Conservation (phyloP, 2,888 invertebrate species). For the Cantharis flavilabris region DNA sequence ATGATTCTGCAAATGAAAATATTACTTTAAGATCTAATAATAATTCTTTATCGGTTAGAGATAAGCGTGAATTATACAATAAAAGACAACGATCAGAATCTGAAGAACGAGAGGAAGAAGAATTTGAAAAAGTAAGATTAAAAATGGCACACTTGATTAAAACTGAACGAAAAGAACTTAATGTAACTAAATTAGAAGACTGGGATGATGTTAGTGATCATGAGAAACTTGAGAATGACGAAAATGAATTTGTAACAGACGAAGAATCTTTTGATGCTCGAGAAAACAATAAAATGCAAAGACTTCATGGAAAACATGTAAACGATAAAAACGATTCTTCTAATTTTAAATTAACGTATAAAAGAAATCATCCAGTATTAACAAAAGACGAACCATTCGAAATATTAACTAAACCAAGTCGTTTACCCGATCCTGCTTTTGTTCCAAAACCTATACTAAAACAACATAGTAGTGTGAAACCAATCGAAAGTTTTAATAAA, state of each 20-base stretch:
- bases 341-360: constrained; percentile 64
- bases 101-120: constrained; percentile 51
- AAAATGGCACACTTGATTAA: constrained; percentile 54
- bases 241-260: constrained; percentile 44
- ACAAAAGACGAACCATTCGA: constrained; percentile 63
- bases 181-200: constrained; percentile 47
- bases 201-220: constrained; percentile 56
- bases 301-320: constrained; percentile 31
- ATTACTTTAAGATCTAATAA: neutral
- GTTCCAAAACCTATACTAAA: constrained; percentile 82
- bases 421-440: constrained; percentile 72
- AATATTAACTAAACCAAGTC: constrained; percentile 64
- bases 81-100: constrained; percentile 47
- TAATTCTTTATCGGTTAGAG: constrained; percentile 34
- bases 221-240: constrained; percentile 46
- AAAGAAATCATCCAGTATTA: constrained; percentile 13
- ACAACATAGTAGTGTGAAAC: constrained; percentile 39
- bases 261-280: constrained; percentile 50
- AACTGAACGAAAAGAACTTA: constrained; percentile 51
- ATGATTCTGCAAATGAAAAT: constrained; percentile 39
- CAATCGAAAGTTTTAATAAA: constrained; percentile 15
- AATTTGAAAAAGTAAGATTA: constrained; percentile 45
- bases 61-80: constrained; percentile 42
- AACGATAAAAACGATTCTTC: constrained; percentile 69
- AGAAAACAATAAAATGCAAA: constrained; percentile 37